A percentile compares a stretch with the other conserved stretches of the same genome.
Conservation (phyloP, 64 coral and sea anemone genomes). For the Stichodactyla mertensii region DNA sequence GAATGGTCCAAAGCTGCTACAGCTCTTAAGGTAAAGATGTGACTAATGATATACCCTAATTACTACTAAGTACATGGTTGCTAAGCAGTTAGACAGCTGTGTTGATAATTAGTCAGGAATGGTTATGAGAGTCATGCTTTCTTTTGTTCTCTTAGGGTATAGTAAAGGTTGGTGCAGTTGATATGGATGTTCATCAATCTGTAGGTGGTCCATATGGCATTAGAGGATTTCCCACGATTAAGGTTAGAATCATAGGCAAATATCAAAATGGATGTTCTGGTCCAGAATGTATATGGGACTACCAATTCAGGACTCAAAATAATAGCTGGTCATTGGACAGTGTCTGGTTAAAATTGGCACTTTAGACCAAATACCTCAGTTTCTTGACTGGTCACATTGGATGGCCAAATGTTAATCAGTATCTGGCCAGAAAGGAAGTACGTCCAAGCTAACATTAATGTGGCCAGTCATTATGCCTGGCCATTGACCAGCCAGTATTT, state of each 20-base stretch:
- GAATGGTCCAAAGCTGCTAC: conserved; percentile 94
- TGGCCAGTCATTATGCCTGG: too few relatives aligned
- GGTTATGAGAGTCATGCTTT: not conserved
- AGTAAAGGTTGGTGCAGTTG: conserved; percentile 96
- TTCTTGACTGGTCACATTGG: too few relatives aligned
- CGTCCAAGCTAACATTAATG: too few relatives aligned
- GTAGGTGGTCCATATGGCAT: conserved; percentile 90
- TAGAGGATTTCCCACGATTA: conserved; percentile 96
- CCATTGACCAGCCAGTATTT: too few relatives aligned
- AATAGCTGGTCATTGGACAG: too few relatives aligned
- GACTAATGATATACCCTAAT: not conserved
- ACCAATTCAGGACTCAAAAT: too few relatives aligned
- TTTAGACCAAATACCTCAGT: too few relatives aligned
- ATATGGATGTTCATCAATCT: conserved; percentile 93
- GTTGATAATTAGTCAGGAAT: not conserved
- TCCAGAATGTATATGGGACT: too few relatives aligned
- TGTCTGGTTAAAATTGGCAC: too few relatives aligned
- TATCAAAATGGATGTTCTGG: too few relatives aligned
- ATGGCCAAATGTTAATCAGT: too few relatives aligned
- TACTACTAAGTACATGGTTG: not conserved
- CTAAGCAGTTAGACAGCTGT: not conserved
- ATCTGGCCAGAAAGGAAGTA: too few relatives aligned
- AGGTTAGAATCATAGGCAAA: conserved; percentile 32
- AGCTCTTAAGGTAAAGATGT: conserved; percentile 72
- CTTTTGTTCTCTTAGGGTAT: conserved; percentile 45